A percentile compares a stretch with the other conserved stretches of the same genome.
Evolutionary conservation across 2,797 vertebrate genomes (phyloP).

Genomic region (Syndactyla subalaris): DNA sequence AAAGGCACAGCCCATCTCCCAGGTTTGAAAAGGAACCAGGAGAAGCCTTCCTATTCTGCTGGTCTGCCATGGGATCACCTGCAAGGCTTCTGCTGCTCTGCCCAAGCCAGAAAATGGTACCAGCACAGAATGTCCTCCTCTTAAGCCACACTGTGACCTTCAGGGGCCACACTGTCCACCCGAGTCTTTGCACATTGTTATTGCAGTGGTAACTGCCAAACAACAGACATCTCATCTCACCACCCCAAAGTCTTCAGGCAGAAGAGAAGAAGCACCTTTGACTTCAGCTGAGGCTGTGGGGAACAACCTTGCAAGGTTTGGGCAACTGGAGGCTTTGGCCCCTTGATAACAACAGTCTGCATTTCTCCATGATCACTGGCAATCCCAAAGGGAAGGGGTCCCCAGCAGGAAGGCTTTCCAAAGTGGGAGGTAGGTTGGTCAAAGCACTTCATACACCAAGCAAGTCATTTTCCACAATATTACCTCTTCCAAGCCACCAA

Average conservation of each 20-base stretch:
- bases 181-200: background rate
- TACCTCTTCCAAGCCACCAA: background rate
- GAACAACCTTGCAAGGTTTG: background rate
- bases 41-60: background rate
- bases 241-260: background rate
- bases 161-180: background rate
- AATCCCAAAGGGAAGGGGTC: background rate
- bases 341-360: background rate
- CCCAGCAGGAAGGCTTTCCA: background rate
- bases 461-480: background rate
- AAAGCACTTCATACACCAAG: background rate
- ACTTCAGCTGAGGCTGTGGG: background rate
- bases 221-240: background rate
- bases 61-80: accelerated
- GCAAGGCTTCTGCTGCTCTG: background rate
- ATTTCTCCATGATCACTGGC: background rate
- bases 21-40: background rate
- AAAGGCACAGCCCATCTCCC: background rate
- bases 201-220: background rate
- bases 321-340: background rate
- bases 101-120: background rate
- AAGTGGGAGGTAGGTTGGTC: background rate
- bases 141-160: background rate
- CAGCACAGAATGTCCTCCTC: background rate
- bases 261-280: background rate